Percentiles rank a stretch among this genome's conserved stretches.
Conservation (phyloP, 2,113 vertebrate species). For the Silurus meridionalis region DNA sequence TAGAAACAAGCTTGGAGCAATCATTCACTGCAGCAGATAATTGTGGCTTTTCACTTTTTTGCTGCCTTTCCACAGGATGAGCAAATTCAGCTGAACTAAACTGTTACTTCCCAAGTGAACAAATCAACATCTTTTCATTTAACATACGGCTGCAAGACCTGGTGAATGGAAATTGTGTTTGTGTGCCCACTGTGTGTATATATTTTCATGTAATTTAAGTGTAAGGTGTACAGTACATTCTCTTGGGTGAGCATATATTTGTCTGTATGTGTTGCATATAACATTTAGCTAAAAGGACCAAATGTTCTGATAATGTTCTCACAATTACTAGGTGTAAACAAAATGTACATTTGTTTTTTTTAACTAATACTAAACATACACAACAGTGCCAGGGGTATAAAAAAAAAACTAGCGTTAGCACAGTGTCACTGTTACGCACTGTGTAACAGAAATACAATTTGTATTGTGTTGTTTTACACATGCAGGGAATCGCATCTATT, state of each 20-base stretch:
- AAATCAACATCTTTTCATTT: constrained; percentile 42
- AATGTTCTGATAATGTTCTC: not conserved
- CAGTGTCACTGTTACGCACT: too few relatives aligned
- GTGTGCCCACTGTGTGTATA: not conserved
- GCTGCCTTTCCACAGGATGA: constrained; percentile 21
- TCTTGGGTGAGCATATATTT: not conserved
- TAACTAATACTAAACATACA: too few relatives aligned
- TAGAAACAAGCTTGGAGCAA: constrained; percentile 38
- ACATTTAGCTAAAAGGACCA: not conserved
- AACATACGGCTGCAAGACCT: constrained; percentile 1
- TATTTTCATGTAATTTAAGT: not conserved
- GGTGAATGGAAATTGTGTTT: constrained; percentile 4
- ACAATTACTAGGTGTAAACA: not conserved
- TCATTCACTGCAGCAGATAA: constrained; percentile 46
- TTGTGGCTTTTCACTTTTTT: constrained; percentile 25
- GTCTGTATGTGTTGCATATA: not conserved
- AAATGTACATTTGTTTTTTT: not conserved
- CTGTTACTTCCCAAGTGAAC: constrained; percentile 51
- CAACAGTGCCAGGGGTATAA: too few relatives aligned
- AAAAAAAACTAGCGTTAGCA: too few relatives aligned
- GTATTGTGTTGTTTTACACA: too few relatives aligned
- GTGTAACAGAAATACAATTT: too few relatives aligned
- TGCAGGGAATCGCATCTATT: too few relatives aligned
- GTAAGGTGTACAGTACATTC: not conserved
- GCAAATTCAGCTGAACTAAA: constrained; percentile 59